These are phyloP conservation scores for Euura lappo DNA, from an alignment of 1,140 invertebrate genomes.

Conservation along the genomic window DNA sequence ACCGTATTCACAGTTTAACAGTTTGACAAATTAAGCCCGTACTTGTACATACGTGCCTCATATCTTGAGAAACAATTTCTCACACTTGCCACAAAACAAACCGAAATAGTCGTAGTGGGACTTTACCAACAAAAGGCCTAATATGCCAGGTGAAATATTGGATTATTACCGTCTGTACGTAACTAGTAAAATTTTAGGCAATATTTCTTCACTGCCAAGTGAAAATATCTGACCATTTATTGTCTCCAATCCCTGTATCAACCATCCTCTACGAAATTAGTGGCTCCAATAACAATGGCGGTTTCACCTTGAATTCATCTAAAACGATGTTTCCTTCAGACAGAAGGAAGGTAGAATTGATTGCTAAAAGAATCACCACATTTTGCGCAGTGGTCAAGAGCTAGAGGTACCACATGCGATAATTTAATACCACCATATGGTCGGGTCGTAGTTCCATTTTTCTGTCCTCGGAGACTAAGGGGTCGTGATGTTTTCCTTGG, in stretches of 20 bases:
- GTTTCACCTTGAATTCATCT: no score
- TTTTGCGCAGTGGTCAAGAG: no score
- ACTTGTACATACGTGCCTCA: background rate
- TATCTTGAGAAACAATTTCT: slow-evolving; percentile 7
- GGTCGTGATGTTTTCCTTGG: background rate
- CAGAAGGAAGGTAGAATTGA: no score
- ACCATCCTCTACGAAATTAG: no score
- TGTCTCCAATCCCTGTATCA: background rate
- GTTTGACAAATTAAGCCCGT: background rate
- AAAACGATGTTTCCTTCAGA: no score
- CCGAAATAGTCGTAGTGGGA: background rate
- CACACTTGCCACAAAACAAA: background rate
- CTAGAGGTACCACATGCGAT: no score
- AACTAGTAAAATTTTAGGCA: background rate
- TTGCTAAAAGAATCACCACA: no score
- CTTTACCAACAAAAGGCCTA: background rate
- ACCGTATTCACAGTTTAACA: background rate
- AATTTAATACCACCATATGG: no score
- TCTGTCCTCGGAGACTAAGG: background rate
- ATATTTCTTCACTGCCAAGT: background rate
- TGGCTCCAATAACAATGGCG: no score
- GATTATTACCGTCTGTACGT: background rate
- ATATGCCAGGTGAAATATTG: background rate
- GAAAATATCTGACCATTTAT: background rate
- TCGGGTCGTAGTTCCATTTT: no score